Evolutionary conservation across 1,140 invertebrate genomes (phyloP), one percentile per base, ranked within the genome.

Genomic region (Melanaphis sacchari): DNA sequence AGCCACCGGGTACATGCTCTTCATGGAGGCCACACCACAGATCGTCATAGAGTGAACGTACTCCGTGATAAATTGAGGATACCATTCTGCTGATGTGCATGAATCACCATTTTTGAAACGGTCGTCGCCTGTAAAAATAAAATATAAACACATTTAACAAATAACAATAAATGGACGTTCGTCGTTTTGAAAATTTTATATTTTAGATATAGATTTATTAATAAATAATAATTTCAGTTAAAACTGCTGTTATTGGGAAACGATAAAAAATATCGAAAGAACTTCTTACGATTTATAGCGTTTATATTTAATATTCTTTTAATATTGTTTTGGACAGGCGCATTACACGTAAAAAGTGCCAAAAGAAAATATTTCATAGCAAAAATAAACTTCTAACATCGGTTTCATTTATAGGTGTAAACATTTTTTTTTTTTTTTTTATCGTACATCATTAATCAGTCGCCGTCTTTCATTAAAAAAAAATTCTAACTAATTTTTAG

Each of bases 11-110:
- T 59, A 66, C 89, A 66, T 90, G 52, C 54, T 90, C 38, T 59
- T 90, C 89, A n/a, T 66, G 52, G 89, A 41, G 52, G 54, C 38
- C 89, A 41, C 89, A 41, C 89, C 89, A 26, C 36, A 41, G 89
- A 90, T 31, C 54, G 89, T 90, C 89, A 90, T 90, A 40, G 89
- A 90, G 52, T 59, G 89, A 59, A 66, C 89, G 89, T 26, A 54
- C 38, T 66, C 89, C 89, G 52, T 31, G 66, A 82, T 54, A 18
- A 26, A 90, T 82, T 31, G 66, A 92, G 31, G 90, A 92, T n/a
- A 40, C 90, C 90, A 49, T 81, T 82, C 76, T 46, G 90, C 2
- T 36, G 54, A 43, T 49, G n/a, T 26, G 43, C 43, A 24, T 41
- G 89, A 90, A 66, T 66, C 89, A 54, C 52, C 88, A 90, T 90